These are phyloP conservation scores for Adineta ricciae DNA, from an alignment of 2,888 invertebrate genomes.

Conservation along the genomic window DNA sequence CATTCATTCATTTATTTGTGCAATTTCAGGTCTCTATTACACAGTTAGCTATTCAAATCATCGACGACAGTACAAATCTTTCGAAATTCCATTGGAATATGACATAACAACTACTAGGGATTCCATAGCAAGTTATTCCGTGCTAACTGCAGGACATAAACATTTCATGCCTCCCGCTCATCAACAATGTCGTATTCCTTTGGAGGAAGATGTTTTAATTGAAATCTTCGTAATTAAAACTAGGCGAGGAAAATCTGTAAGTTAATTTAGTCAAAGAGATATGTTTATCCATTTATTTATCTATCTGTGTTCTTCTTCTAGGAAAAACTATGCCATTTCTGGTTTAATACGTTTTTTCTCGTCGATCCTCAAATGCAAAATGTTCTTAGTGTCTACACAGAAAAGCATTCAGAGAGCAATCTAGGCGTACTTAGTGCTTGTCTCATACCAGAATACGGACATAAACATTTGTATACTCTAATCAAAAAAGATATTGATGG, in stretches of 20 bases:
- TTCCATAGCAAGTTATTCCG: background rate
- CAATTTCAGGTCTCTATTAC: background rate
- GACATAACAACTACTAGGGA: background rate
- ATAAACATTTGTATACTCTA: background rate
- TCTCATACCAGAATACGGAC: background rate
- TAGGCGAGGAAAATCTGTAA: background rate
- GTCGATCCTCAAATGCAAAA: conserved; percentile 7
- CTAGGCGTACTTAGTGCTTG: background rate
- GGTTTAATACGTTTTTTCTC: conserved; percentile 18
- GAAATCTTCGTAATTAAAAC: background rate
- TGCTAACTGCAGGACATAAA: background rate
- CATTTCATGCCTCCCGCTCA: background rate
- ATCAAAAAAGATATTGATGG: conserved; percentile 11
- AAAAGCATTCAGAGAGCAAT: background rate
- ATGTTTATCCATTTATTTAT: background rate
- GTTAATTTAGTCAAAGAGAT: background rate
- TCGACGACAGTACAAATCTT: background rate
- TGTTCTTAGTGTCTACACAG: background rate
- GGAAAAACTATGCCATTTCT: conserved; percentile 21
- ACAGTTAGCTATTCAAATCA: background rate
- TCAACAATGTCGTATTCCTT: conserved; percentile 13
- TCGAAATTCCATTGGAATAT: background rate
- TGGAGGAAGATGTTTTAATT: conserved; percentile 12
- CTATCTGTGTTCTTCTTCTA: background rate
- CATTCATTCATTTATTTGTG: no score